These are phyloP conservation scores for Erpobdella octoculata DNA, from an alignment of 2,888 invertebrate species.

Conservation along the genomic window DNA sequence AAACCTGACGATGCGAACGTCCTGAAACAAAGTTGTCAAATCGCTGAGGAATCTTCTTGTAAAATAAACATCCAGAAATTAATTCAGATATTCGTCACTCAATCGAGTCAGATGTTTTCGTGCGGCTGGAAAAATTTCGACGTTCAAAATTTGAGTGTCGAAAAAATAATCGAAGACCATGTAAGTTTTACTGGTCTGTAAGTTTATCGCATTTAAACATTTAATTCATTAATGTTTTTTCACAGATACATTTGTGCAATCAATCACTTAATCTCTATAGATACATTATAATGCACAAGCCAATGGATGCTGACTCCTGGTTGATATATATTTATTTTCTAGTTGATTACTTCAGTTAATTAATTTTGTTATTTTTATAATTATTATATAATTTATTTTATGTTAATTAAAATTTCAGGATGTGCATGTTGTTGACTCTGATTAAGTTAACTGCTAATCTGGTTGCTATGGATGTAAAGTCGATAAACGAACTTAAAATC, in stretches of 20 bases:
- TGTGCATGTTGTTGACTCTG: conserved; percentile 7
- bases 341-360: no score
- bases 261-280: conserved; percentile 1
- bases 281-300: conserved; percentile 6
- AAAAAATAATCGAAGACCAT: background rate
- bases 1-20: no score
- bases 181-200: background rate
- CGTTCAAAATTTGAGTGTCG: background rate
- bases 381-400: background rate
- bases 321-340: no score
- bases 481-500: background rate
- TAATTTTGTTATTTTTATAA: background rate
- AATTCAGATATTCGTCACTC: conserved; percentile 18
- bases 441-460: background rate
- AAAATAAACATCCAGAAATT: background rate
- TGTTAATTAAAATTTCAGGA: no score
- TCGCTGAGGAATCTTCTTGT: no score
- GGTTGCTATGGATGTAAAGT: background rate
- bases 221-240: background rate
- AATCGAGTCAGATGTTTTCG: conserved; percentile 12
- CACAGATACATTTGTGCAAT: background rate
- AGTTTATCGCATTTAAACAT: background rate
- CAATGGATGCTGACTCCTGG: conserved; percentile 9
- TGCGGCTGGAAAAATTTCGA: conserved; percentile 6
- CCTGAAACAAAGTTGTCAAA: no score